Conservation (phyloP, 2,113 vertebrate genomes). For the Pampusana beccarii region DNA sequence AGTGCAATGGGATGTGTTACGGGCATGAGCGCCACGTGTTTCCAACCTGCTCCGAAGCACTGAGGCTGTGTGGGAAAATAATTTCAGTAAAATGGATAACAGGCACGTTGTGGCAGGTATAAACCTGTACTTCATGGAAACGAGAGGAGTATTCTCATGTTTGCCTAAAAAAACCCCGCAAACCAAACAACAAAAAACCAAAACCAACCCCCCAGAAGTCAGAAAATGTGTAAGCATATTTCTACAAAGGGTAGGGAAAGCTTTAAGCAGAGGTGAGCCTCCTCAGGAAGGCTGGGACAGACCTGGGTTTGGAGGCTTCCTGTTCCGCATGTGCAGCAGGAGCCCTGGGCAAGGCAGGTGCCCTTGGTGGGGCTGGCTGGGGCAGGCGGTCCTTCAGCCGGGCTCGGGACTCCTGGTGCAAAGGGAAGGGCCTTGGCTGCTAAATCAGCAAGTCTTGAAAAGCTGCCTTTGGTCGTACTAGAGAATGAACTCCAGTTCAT, state of each 20-base stretch:
- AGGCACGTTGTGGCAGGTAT: rapidly evolving
- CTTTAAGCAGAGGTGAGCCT: background rate
- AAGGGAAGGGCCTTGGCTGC: background rate
- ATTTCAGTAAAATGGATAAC: background rate
- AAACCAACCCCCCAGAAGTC: rapidly evolving
- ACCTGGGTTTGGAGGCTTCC: background rate
- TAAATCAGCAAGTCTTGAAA: background rate
- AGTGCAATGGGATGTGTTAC: rapidly evolving
- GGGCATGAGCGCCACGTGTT: rapidly evolving
- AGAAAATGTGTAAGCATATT: background rate
- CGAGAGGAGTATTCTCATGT: too few species aligned
- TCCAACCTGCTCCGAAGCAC: background rate
- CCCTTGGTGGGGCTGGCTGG: background rate
- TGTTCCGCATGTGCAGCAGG: rapidly evolving
- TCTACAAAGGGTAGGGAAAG: background rate
- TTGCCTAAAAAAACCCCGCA: background rate
- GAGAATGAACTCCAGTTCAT: too few species aligned
- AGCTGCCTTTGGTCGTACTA: rapidly evolving
- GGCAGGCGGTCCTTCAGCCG: rapidly evolving
- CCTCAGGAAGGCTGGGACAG: rapidly evolving
- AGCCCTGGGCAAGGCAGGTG: background rate
- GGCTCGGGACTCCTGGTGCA: too few species aligned
- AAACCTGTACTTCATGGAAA: background rate
- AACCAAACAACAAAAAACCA: rapidly evolving
- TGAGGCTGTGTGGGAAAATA: background rate